phyloP scores from a whole-genome alignment of 1,140 invertebrate genomes.

The Ips typographus region DNA sequence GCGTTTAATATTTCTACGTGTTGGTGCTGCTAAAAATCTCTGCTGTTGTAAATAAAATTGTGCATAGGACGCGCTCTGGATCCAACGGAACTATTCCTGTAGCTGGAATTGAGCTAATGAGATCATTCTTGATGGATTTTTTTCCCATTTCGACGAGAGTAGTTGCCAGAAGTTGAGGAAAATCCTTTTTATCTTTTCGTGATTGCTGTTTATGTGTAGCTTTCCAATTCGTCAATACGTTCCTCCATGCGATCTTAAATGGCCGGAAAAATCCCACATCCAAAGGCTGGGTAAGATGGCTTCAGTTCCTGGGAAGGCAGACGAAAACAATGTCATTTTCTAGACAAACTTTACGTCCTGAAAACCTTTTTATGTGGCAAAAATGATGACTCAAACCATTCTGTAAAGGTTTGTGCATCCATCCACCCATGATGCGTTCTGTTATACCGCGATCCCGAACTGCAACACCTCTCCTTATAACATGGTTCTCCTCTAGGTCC shows the following conservation, averaged over 20 bases:
- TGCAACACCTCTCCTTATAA: constrained; percentile 15
- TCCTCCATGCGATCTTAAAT: constrained; percentile 8
- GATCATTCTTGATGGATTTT: constrained; percentile 26
- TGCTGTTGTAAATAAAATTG: constrained; percentile 31
- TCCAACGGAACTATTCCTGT: constrained; percentile 19
- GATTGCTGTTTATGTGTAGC: constrained; percentile 18
- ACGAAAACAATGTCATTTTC: constrained; percentile 41
- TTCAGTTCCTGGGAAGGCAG: constrained; percentile 48
- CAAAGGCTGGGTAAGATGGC: constrained; percentile 48
- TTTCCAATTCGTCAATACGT: constrained; percentile 5
- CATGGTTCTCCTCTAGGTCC: constrained; percentile 40
- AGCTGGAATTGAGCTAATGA: constrained; percentile 28
- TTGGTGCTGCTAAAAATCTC: constrained; percentile 19
- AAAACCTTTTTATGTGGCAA: constrained; percentile 36
- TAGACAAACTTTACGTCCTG: constrained; percentile 40
- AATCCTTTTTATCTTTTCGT: background rate
- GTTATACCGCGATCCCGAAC: constrained; percentile 43
- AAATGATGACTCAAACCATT: constrained; percentile 47
- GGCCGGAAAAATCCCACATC: constrained; percentile 42
- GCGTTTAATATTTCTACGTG: constrained; percentile 15
- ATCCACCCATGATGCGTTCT: constrained; percentile 39
- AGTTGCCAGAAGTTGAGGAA: background rate
- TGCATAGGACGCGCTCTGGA: constrained; percentile 20
- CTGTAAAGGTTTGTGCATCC: constrained; percentile 49
- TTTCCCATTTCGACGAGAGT: constrained; percentile 15